phyloP scores from a whole-genome alignment of 2,888 invertebrate genomes.

The Athrips mouffetella region DNA sequence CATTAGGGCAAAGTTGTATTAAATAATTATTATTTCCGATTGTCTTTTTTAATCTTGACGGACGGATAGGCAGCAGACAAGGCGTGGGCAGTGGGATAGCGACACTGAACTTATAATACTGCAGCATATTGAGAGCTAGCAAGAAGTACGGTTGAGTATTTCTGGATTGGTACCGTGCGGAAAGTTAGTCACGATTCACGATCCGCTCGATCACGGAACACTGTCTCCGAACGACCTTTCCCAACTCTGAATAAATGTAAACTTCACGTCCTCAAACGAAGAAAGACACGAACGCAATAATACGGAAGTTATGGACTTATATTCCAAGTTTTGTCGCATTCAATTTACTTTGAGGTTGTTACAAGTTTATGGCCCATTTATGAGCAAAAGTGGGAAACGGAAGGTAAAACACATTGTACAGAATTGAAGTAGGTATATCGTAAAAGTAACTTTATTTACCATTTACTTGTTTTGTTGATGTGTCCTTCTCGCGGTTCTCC shows the following conservation, averaged over 20 bases:
- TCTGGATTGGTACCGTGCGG: conserved; percentile 76
- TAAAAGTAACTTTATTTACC: conserved; percentile 52
- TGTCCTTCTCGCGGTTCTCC: conserved; percentile 60
- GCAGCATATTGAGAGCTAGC: conserved; percentile 22
- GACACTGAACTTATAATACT: conserved; percentile 39
- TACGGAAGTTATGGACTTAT: conserved; percentile 21
- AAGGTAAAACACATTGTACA: conserved; percentile 12
- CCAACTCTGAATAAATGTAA: conserved; percentile 39
- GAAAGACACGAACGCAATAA: conserved; percentile 20
- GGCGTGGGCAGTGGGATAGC: conserved; percentile 31
- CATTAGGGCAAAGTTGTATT: conserved; percentile 4
- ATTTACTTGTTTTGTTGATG: conserved; percentile 61
- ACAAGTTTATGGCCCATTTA: conserved; percentile 7
- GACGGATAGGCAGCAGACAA: background rate
- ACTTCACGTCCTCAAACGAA: conserved; percentile 32
- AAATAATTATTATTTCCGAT: background rate
- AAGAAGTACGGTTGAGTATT: conserved; percentile 61
- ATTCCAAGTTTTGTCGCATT: background rate
- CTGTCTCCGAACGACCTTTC: conserved; percentile 58
- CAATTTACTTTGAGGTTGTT: conserved; percentile 23
- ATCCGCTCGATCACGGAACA: conserved; percentile 50
- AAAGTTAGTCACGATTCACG: conserved; percentile 62
- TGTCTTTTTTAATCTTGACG: no score
- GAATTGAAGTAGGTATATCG: background rate
- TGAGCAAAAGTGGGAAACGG: background rate